Percentiles rank a stretch among this genome's conserved stretches.
These are phyloP conservation scores for Enteromius trimaculatus DNA, from an alignment of 2,797 vertebrate species.

Conservation along the genomic window DNA sequence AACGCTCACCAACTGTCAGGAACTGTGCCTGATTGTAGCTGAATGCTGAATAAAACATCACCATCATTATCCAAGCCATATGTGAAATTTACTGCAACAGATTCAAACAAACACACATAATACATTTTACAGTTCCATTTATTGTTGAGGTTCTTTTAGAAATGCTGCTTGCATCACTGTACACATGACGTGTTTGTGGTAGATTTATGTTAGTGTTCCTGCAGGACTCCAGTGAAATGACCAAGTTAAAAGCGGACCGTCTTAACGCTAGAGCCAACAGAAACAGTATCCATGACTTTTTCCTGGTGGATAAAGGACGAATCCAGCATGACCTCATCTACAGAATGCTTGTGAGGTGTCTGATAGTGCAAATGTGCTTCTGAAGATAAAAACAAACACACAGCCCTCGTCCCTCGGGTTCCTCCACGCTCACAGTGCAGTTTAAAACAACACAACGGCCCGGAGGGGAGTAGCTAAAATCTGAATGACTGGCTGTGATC, in stretches of 20 bases:
- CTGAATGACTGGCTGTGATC: background rate
- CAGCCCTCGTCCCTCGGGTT: background rate
- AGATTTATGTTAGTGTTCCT: conserved; percentile 36
- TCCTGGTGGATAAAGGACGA: conserved; percentile 36
- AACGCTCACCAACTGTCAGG: background rate
- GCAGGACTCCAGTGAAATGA: conserved; percentile 61
- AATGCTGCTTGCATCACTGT: background rate
- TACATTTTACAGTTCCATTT: background rate
- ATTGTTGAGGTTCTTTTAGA: conserved; percentile 18
- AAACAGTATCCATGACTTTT: conserved; percentile 26
- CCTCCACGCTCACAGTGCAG: background rate
- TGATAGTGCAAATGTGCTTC: conserved; percentile 66
- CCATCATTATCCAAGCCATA: background rate
- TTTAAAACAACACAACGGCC: background rate
- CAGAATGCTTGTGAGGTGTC: conserved; percentile 37
- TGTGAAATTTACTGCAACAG: background rate
- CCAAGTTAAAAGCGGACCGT: conserved; percentile 42
- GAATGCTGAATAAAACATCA: background rate
- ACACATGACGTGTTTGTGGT: conserved; percentile 27
- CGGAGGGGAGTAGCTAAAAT: background rate
- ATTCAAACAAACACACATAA: background rate
- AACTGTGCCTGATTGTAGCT: background rate
- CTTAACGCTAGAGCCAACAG: conserved; percentile 9
- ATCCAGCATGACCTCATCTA: conserved; percentile 45
- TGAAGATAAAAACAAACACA: conserved; percentile 37